phyloP scores from a whole-genome alignment of 2,113 vertebrate genomes.

The Lepisosteus osseus region DNA sequence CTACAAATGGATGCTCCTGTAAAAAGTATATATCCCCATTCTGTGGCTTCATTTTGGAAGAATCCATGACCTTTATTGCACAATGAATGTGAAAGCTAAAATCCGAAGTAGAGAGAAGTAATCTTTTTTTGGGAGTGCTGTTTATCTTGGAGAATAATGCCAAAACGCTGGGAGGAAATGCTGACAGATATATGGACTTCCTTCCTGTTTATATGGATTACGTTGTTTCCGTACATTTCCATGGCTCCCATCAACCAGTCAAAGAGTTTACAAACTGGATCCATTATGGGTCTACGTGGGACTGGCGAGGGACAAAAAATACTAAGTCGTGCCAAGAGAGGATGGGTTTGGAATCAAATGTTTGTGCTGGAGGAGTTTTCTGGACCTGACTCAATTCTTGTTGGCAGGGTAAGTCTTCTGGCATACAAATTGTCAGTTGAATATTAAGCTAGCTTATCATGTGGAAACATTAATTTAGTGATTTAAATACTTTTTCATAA shows the following conservation, averaged over 20 bases:
- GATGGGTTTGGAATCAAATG: constrained; percentile 99
- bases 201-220: constrained; percentile 94
- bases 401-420: constrained; percentile 92
- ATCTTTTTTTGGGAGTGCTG: constrained; percentile 76
- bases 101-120: constrained; percentile 80
- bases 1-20: constrained; percentile 67
- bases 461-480: constrained; percentile 67
- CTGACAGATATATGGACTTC: constrained; percentile 86
- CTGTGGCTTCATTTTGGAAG: constrained; percentile 67
- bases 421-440: constrained; percentile 59
- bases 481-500: constrained; percentile 50
- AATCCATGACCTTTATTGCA: constrained; percentile 72
- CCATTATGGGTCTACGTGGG: constrained; percentile 67
- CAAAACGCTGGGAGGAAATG: constrained; percentile 81
- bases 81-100: constrained; percentile 79
- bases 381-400: constrained; percentile 98
- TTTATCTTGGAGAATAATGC: constrained; percentile 79
- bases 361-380: constrained; percentile 99
- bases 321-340: constrained; percentile 94
- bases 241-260: constrained; percentile 75
- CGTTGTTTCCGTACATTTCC: constrained; percentile 76
- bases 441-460: constrained; percentile 72
- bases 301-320: constrained; percentile 83
- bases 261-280: constrained; percentile 74
- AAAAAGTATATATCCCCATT: constrained; percentile 55